Evolutionary conservation across 1,140 invertebrate species (phyloP).

Genomic region (Drosophila burlai): DNA sequence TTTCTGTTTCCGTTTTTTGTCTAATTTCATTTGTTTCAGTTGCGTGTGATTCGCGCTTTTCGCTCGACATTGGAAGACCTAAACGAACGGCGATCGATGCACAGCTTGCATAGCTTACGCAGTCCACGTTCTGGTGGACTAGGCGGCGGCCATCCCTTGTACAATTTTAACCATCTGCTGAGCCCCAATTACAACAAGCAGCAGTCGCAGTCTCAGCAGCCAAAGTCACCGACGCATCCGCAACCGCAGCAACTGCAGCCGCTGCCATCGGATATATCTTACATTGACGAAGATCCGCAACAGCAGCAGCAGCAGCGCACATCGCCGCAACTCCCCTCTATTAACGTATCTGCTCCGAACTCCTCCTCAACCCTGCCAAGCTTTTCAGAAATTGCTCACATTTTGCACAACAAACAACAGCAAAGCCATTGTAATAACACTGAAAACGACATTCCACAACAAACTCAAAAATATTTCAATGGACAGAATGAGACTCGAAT

Average conservation of each 20-base stretch:
- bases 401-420: conserved; percentile 35
- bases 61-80: conserved; percentile 99
- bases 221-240: conserved; percentile 28
- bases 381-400: conserved; percentile 57
- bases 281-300: conserved; percentile 94
- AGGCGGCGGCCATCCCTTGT: conserved; percentile 53
- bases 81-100: conserved; percentile 98
- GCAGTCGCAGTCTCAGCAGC: conserved; percentile 39
- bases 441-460: conserved; percentile 19
- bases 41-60: conserved; percentile 99
- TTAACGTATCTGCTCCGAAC: conserved; percentile 16
- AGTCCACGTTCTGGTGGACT: conserved; percentile 89
- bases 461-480: conserved; percentile 29
- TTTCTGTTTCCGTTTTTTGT: conserved; percentile 81
- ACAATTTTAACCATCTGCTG: conserved; percentile 79
- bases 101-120: conserved; percentile 98
- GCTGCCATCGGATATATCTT: conserved; percentile 93
- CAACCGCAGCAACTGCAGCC: conserved; percentile 40
- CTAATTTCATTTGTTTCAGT: conserved; percentile 94
- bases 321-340: conserved; percentile 41
- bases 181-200: conserved; percentile 72
- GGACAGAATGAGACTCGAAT: conserved; percentile 77
- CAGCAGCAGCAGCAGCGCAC: conserved; percentile 62
- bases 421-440: conserved; percentile 33
- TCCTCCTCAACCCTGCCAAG: conserved; percentile 30